These are phyloP conservation scores for Dione vanillae DNA, from an alignment of 2,888 invertebrate species.

Conservation along the genomic window DNA sequence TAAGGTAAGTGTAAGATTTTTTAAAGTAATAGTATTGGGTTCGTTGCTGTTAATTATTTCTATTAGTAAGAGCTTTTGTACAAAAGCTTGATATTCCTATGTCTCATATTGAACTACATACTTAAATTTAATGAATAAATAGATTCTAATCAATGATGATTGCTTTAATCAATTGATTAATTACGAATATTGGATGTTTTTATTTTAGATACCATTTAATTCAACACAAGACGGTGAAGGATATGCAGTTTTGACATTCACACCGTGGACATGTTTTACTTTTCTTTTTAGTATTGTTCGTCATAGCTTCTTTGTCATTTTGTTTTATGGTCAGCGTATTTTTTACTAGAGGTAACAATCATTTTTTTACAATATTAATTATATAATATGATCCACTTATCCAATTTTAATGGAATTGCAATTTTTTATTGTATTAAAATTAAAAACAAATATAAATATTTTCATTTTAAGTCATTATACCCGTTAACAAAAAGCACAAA, in stretches of 20 bases:
- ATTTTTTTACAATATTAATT: slow-evolving; percentile 7
- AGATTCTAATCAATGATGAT: slow-evolving; percentile 1
- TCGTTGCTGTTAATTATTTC: no score
- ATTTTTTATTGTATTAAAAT: no score
- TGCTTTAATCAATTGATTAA: no score
- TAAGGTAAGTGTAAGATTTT: slow-evolving; percentile 82
- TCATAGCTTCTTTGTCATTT: slow-evolving; percentile 88
- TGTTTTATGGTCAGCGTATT: slow-evolving; percentile 92
- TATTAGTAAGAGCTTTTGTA: no score
- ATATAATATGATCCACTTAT: no score
- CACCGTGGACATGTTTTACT: slow-evolving; percentile 87
- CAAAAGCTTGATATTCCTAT: no score
- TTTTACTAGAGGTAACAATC: slow-evolving; percentile 88
- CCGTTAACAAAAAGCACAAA: neutral
- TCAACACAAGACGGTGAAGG: slow-evolving; percentile 68
- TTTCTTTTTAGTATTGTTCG: slow-evolving; percentile 89
- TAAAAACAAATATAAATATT: neutral
- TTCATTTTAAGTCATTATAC: no score
- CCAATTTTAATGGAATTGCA: no score
- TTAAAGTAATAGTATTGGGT: no score
- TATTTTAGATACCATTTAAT: slow-evolving; percentile 80
- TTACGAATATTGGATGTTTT: slow-evolving; percentile 1
- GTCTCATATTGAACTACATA: no score
- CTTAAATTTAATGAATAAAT: neutral
- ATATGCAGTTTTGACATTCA: slow-evolving; percentile 87